Conservation (phyloP, 1,140 invertebrate genomes). For the Lasaia peninsularis region DNA sequence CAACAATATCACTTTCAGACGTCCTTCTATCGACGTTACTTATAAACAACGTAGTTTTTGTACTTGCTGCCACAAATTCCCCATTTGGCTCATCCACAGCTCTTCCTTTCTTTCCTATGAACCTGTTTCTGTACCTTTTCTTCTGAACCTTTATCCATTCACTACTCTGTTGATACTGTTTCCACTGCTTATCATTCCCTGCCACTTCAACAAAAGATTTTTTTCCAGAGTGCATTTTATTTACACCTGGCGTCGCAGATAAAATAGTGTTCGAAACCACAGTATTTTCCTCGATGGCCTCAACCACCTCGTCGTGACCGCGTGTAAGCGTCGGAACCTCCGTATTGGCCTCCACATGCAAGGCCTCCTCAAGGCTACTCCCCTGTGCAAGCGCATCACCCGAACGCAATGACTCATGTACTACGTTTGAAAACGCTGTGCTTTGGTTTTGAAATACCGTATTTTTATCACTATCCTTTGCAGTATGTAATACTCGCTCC, state of each 20-base stretch:
- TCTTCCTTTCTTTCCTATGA: neutral
- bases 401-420: no score
- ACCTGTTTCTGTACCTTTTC: conserved; percentile 12
- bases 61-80: conserved; percentile 17
- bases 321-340: neutral
- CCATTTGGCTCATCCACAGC: neutral
- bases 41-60: conserved; percentile 14
- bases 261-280: neutral
- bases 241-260: no score
- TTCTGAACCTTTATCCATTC: conserved; percentile 19
- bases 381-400: no score
- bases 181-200: no score
- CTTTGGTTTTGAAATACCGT: no score
- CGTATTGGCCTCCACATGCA: no score
- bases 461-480: no score
- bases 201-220: no score
- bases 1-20: conserved; percentile 15
- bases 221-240: no score
- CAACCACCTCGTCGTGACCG: neutral
- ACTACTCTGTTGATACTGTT: neutral
- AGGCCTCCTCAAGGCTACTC: no score
- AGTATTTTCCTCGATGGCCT: neutral
- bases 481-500: no score
- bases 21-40: conserved; percentile 20
- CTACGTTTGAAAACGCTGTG: no score